Evolutionary conservation across 2,797 vertebrate genomes (phyloP).

Genomic region (Columba guinea): DNA sequence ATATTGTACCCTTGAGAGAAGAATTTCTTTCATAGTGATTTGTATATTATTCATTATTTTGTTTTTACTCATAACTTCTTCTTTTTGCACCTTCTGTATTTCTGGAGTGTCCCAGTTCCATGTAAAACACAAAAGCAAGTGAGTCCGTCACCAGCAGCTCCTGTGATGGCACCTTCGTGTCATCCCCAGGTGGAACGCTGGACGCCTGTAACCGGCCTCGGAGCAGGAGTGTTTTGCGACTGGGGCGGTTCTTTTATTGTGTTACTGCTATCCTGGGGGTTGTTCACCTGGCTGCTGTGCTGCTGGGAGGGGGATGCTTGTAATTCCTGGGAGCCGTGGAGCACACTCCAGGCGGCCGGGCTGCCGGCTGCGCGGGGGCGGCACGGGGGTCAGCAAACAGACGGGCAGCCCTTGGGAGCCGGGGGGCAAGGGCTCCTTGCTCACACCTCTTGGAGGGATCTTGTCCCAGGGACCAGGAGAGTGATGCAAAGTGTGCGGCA

Average conservation of each 20-base stretch:
- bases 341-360: background rate
- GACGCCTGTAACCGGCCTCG: accelerated
- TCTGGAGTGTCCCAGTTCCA: background rate
- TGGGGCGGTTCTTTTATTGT: background rate
- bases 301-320: background rate
- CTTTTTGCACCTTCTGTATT: background rate
- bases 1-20: background rate
- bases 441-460: background rate
- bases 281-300: background rate
- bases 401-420: accelerated
- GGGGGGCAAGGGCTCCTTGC: background rate
- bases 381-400: background rate
- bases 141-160: background rate
- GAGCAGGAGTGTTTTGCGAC: background rate
- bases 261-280: background rate
- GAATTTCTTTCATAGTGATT: background rate
- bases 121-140: background rate
- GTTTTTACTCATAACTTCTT: background rate
- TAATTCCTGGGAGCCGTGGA: background rate
- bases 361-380: background rate
- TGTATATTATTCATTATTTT: background rate
- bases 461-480: background rate
- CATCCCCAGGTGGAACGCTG: accelerated
- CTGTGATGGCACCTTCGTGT: accelerated
- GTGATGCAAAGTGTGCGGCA: background rate